Conservation (phyloP, 2,888 invertebrate species). For the Nasonovia ribisnigri region DNA sequence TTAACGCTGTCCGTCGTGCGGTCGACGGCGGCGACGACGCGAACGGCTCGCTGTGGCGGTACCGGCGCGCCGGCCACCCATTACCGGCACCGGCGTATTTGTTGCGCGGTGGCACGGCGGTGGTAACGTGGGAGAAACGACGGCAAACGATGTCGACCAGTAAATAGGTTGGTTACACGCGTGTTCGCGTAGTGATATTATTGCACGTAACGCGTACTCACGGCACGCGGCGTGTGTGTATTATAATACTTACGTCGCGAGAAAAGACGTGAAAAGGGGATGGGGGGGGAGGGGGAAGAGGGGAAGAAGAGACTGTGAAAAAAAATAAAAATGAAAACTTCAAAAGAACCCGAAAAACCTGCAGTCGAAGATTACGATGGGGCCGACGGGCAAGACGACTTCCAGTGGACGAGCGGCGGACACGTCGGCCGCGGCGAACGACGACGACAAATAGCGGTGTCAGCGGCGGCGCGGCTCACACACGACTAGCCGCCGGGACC, state of each 20-base stretch:
- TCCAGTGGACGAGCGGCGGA: neutral
- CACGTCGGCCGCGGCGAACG: neutral
- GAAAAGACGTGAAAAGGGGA: neutral
- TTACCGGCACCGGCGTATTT: constrained; percentile 27
- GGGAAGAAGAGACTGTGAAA: neutral
- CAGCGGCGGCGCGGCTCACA: constrained; percentile 28
- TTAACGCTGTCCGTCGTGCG: neutral
- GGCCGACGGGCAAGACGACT: neutral
- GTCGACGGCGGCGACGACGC: neutral
- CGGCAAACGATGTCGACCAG: neutral
- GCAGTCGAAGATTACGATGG: neutral
- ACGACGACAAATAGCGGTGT: neutral
- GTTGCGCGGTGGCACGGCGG: neutral
- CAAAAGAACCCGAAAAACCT: neutral
- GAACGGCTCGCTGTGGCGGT: constrained; percentile 17
- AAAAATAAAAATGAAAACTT: too few relatives aligned
- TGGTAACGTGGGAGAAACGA: neutral
- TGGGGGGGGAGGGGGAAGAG: too few relatives aligned
- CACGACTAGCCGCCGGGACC: constrained; percentile 51
- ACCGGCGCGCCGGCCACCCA: constrained; percentile 31
- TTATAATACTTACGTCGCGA: neutral
- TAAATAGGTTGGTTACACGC: too few relatives aligned
- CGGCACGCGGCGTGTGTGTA: neutral
- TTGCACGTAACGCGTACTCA: neutral
- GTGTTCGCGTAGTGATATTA: neutral